phyloP scores from a whole-genome alignment of 2,113 vertebrate genomes.

The Panthera leo region DNA sequence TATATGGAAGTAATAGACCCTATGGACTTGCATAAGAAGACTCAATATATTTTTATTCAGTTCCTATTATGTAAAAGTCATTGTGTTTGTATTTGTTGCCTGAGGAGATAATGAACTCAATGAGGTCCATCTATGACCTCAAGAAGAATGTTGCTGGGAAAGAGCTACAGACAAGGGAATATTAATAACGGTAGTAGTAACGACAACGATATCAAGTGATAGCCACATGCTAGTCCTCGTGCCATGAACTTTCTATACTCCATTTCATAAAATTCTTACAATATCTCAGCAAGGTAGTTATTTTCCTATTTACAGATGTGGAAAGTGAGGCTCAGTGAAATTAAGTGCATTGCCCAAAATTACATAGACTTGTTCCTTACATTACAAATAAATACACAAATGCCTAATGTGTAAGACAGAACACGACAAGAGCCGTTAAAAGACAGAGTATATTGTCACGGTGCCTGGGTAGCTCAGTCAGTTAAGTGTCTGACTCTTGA shows the following conservation, averaged over 20 bases:
- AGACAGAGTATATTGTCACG: neutral
- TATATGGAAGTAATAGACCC: neutral
- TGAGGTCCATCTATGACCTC: neutral
- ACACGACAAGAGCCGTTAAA: neutral
- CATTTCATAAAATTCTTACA: slow-evolving; percentile 18
- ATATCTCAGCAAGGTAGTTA: neutral
- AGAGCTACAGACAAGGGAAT: neutral
- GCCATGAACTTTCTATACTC: neutral
- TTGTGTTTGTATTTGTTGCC: neutral
- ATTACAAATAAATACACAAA: slow-evolving; percentile 3
- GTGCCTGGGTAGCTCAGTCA: no score
- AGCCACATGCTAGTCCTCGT: neutral
- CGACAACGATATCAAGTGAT: neutral
- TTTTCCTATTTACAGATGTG: neutral
- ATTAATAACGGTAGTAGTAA: neutral
- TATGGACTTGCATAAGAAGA: neutral
- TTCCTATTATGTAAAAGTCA: slow-evolving; percentile 41
- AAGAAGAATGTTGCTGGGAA: neutral
- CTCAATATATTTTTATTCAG: slow-evolving; percentile 4
- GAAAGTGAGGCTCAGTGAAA: slow-evolving; percentile 14
- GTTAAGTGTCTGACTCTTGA: no score
- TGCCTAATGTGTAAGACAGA: neutral
- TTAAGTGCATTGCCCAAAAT: neutral
- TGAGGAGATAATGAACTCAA: neutral
- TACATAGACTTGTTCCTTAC: neutral